phyloP scores from a whole-genome alignment of 1,140 invertebrate genomes.

The Microplitis demolitor region DNA sequence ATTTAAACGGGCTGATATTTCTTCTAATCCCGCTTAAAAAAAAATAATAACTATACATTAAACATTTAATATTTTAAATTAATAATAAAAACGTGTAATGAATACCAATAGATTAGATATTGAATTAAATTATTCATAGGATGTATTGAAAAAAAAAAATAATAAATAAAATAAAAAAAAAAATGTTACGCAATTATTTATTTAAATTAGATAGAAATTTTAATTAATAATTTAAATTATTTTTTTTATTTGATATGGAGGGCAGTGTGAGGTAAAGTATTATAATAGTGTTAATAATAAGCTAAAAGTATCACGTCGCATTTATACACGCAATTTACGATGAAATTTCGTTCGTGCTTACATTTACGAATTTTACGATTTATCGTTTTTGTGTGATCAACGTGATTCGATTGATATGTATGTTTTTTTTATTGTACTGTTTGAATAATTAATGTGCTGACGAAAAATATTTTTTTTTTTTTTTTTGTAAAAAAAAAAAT shows the following conservation, averaged over 20 bases:
- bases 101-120: background rate
- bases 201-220: background rate
- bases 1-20: constrained; percentile 52
- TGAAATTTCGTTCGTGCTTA: background rate
- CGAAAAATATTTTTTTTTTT: no score
- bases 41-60: background rate
- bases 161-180: no score
- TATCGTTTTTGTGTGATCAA: no score
- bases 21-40: constrained; percentile 48
- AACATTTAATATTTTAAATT: background rate
- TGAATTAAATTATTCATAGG: no score
- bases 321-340: constrained; percentile 4
- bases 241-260: background rate
- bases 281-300: background rate
- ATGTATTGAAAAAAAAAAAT: no score
- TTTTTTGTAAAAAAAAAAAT: no score
- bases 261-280: background rate
- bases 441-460: no score
- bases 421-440: no score
- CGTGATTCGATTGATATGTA: no score
- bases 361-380: background rate
- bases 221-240: background rate
- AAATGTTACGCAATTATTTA: background rate
- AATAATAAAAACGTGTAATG: background rate
- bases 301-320: background rate